Conservation (phyloP, 2,888 invertebrate species). For the Marronus borbonicus region DNA sequence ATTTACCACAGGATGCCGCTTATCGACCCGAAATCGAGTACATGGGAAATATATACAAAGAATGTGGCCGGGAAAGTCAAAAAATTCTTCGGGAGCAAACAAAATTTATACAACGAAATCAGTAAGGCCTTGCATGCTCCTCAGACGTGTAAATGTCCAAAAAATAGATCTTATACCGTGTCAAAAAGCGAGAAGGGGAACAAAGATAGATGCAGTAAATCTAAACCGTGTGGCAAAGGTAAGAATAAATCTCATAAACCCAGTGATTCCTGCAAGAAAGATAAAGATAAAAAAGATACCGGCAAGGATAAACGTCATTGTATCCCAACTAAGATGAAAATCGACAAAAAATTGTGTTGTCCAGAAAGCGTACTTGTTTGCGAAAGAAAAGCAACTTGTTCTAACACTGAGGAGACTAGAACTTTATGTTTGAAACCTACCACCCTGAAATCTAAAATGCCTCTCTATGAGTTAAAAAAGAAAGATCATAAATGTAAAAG, state of each 20-base stretch:
- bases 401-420: neutral
- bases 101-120: neutral
- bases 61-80: neutral
- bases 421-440: neutral
- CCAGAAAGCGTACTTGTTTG: neutral
- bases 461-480: neutral
- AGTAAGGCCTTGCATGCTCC: neutral
- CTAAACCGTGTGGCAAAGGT: neutral
- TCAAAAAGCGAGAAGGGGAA: neutral
- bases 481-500: neutral
- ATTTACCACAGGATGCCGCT: neutral
- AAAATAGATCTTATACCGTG: neutral
- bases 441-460: neutral
- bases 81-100: neutral
- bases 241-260: neutral
- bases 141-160: neutral
- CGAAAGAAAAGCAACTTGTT: neutral
- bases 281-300: neutral
- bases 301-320: neutral
- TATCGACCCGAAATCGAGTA: neutral
- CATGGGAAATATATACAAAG: neutral
- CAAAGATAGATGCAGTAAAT: neutral
- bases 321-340: neutral
- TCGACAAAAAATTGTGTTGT: neutral
- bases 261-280: conserved; percentile 11